Evolutionary conservation across 2,797 vertebrate genomes (phyloP).

Genomic region (Acanthurus lineatus): DNA sequence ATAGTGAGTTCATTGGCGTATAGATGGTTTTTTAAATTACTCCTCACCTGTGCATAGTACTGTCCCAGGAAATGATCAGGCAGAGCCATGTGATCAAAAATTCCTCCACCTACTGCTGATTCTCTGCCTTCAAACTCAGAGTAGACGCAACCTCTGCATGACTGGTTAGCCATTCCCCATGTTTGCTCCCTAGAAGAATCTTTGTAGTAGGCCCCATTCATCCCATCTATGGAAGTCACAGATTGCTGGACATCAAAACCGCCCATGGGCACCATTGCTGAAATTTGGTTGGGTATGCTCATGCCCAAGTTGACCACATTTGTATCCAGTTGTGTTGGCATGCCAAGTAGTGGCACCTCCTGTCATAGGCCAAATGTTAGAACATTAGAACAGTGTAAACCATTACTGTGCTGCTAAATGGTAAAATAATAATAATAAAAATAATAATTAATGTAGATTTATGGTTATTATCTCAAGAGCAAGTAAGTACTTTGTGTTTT

Average conservation of each 20-base stretch:
- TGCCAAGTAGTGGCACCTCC: conserved; percentile 63
- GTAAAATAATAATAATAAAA: too few relatives aligned
- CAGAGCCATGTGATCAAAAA: conserved; percentile 71
- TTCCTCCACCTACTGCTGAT: conserved; percentile 14
- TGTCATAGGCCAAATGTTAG: conserved; percentile 37
- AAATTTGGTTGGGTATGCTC: neutral
- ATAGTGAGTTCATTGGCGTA: too few relatives aligned
- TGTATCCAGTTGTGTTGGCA: conserved; percentile 8
- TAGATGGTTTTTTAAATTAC: too few relatives aligned
- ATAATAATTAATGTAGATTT: too few relatives aligned
- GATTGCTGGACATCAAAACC: conserved; percentile 9
- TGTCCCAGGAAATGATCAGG: conserved; percentile 62
- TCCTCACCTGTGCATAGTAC: conserved; percentile 81
- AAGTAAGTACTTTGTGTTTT: neutral
- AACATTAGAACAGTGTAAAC: conserved; percentile 15
- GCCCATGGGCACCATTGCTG: neutral
- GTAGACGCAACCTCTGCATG: neutral
- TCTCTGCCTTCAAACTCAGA: conserved; percentile 50
- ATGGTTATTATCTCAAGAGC: too few relatives aligned
- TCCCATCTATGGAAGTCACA: conserved; percentile 23
- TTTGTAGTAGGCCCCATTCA: neutral
- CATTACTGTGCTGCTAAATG: neutral
- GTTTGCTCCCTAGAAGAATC: neutral
- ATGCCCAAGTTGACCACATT: neutral
- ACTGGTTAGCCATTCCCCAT: conserved; percentile 11